phyloP scores from a whole-genome alignment of 1,140 invertebrate genomes.

The Pseudomyrmex dendroicus region DNA sequence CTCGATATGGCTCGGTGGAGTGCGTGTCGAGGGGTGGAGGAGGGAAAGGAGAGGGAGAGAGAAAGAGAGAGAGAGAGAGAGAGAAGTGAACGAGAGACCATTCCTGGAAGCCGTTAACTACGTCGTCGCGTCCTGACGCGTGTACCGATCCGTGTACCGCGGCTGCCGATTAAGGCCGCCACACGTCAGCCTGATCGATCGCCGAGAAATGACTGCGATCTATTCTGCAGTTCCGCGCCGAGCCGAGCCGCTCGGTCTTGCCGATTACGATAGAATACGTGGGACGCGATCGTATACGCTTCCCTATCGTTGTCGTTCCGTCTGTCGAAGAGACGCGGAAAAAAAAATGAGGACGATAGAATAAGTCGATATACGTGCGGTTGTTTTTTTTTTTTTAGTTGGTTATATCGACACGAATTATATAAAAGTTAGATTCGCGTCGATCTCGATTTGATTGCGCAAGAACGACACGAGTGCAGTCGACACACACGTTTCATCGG shows the following conservation, averaged over 20 bases:
- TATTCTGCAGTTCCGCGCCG: slow-evolving; percentile 27
- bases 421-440: too few species aligned
- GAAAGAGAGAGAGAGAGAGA: too few species aligned
- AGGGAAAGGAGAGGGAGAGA: too few species aligned
- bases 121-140: slow-evolving; percentile 69
- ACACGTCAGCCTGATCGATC: slow-evolving; percentile 48
- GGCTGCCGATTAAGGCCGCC: slow-evolving; percentile 59
- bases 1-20: slow-evolving; percentile 68
- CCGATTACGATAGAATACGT: slow-evolving; percentile 17
- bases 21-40: slow-evolving; percentile 40
- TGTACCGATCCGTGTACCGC: slow-evolving; percentile 68
- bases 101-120: slow-evolving; percentile 75
- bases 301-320: not conserved
- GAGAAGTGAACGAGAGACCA: slow-evolving; percentile 59
- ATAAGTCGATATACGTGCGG: not conserved
- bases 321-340: not conserved
- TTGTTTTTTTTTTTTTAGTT: not conserved
- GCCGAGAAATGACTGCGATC: slow-evolving; percentile 41
- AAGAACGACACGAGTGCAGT: too few species aligned
- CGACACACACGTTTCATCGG: too few species aligned
- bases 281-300: not conserved
- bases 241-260: not conserved
- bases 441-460: too few species aligned
- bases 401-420: not conserved
- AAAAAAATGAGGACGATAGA: not conserved